Percentiles rank a stretch among this genome's conserved stretches.
phyloP scores from a whole-genome alignment of 2,888 invertebrate species.

The Philhelius pedissequus region DNA sequence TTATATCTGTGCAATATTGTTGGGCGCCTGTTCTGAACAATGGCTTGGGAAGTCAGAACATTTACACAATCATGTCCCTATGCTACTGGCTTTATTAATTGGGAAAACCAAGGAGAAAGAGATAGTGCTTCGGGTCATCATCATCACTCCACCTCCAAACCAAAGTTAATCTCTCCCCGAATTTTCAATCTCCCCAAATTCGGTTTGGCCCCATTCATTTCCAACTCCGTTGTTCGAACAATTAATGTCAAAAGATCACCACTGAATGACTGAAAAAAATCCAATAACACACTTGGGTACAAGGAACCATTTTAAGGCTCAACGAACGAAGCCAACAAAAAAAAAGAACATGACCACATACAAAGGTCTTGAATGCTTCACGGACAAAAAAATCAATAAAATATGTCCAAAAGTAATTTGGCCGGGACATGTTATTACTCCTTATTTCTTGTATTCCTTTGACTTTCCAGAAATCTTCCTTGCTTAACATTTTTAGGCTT shows the following conservation, averaged over 20 bases:
- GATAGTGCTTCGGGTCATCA: not conserved
- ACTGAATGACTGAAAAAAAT: conserved; percentile 12
- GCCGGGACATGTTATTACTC: conserved; percentile 67
- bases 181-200: conserved; percentile 46
- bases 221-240: conserved; percentile 49
- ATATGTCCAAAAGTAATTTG: conserved; percentile 69
- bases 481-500: not conserved
- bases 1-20: no score
- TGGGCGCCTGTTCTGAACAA: no score
- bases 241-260: conserved; percentile 68
- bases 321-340: not conserved
- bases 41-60: no score
- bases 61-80: no score
- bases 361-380: conserved; percentile 53
- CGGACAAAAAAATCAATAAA: conserved; percentile 66
- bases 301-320: conserved; percentile 18
- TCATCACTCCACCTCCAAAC: not conserved
- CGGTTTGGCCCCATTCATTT: conserved; percentile 62
- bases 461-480: not conserved
- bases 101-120: not conserved
- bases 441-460: conserved; percentile 48
- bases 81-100: not conserved
- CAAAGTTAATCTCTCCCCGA: conserved; percentile 10
- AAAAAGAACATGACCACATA: conserved; percentile 44
- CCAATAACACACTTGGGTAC: conserved; percentile 45